Evolutionary conservation across 2,113 vertebrate genomes (phyloP).

Genomic region (Formicarius rufipectus): DNA sequence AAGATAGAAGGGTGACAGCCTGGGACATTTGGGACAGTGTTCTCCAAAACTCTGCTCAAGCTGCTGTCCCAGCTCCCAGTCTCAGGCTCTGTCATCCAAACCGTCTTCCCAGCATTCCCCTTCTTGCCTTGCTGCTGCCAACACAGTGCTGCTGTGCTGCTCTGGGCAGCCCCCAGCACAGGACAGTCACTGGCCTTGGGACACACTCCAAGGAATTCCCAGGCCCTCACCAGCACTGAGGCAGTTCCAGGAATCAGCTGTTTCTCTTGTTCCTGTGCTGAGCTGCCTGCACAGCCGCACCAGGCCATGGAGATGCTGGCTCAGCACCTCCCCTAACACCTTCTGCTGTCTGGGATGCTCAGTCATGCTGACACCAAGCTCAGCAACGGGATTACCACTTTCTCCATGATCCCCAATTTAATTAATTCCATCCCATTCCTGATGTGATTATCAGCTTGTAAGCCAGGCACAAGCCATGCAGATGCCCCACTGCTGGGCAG

Average conservation of each 20-base stretch:
- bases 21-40: neutral
- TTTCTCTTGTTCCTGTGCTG: rapidly evolving
- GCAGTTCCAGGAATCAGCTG: neutral
- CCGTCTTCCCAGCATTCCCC: neutral
- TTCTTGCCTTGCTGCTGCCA: neutral
- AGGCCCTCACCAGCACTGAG: neutral
- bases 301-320: neutral
- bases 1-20: neutral
- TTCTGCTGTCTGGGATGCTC: neutral
- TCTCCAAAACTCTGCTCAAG: neutral
- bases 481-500: neutral
- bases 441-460: neutral
- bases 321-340: neutral
- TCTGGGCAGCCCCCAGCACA: neutral
- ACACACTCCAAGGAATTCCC: neutral
- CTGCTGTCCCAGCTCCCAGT: neutral
- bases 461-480: neutral
- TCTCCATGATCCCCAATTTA: neutral
- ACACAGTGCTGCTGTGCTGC: too few relatives aligned
- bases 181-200: neutral
- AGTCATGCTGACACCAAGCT: neutral
- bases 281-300: rapidly evolving
- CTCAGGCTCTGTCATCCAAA: neutral
- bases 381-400: neutral
- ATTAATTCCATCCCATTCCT: slow-evolving; percentile 18